Evolutionary conservation across 2,797 vertebrate species (phyloP), one percentile per base, ranked within the genome.

Genomic region (Decapterus maruadsi): DNA sequence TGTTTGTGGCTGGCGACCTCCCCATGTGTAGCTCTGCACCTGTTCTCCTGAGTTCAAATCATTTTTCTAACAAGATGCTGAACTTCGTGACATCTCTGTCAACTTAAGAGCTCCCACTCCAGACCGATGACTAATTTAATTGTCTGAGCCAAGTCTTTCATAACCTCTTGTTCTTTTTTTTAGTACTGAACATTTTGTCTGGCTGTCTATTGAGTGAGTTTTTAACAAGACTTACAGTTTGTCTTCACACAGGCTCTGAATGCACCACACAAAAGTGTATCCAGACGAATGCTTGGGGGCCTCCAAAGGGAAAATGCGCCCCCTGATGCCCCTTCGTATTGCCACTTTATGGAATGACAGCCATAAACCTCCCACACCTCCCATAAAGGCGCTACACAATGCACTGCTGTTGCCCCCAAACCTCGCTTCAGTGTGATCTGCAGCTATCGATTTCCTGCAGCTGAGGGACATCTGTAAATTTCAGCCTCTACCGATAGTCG

Each of bases 11-110:
- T 89, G 88, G 80, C 22, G 7, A 65, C 62, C 55, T 75, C 43
- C 43, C 65, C 81, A 83, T 79, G 70, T 77, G 81, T 67, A 74
- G 62, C 75, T 61, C n/a, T 45, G 77, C 81, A 86, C 83, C 84
- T 88, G 84, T 71, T 83, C 80, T 48, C 45, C 40, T 31, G 46
- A 79, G 40, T 55, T 72, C 29, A 5, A 75, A 86, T 79, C 20
- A 68, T 71, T 70, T 80, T 68, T 45, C 50, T 80, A 75, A 74
- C 29, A 74, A 77, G 75, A 62, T 68, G 78, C 48, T 20, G 20
- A 74, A 68, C 14, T 55, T 51, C n/a, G 9, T 46, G 40, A 20
- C 51, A 48, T 40, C 62, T 67, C 20, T 42, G 36, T 56, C 55
- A 31, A 26, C 11, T 42, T 55, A 58, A 45, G 2, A 5, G 2